These are phyloP conservation scores for Phycodurus eques DNA, from an alignment of 2,113 vertebrate species.

Conservation along the genomic window DNA sequence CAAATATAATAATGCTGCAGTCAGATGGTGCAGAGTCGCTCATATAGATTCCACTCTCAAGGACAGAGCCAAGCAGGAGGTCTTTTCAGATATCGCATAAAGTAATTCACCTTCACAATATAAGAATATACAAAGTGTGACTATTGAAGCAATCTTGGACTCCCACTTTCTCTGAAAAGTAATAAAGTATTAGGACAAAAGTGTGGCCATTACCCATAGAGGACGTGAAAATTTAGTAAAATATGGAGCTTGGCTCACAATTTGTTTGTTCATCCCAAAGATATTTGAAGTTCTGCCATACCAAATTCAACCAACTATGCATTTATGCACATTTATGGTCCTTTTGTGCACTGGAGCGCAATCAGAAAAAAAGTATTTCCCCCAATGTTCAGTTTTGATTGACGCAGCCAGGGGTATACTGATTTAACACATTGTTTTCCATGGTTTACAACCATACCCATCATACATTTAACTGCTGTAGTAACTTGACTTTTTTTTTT, in stretches of 20 bases:
- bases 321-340: background rate
- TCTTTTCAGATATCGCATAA: slow-evolving; percentile 17
- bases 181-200: background rate
- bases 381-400: background rate
- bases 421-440: too few species aligned
- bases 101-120: slow-evolving; percentile 14
- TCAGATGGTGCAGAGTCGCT: slow-evolving; percentile 31
- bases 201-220: background rate
- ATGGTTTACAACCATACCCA: too few species aligned
- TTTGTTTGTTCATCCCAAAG: background rate
- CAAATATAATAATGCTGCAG: slow-evolving; percentile 47
- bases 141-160: slow-evolving; percentile 5
- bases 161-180: background rate
- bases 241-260: background rate
- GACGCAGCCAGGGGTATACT: background rate
- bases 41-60: slow-evolving; percentile 37
- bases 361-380: background rate
- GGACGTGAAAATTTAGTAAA: background rate
- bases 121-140: slow-evolving; percentile 33
- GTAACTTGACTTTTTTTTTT: background rate
- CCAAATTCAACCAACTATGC: background rate
- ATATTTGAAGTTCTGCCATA: background rate
- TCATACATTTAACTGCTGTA: background rate
- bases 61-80: slow-evolving; percentile 37
- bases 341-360: background rate